Base-by-base conservation (phyloP, 1,140 invertebrate species). In the Matsumurasca onukii region DNA sequence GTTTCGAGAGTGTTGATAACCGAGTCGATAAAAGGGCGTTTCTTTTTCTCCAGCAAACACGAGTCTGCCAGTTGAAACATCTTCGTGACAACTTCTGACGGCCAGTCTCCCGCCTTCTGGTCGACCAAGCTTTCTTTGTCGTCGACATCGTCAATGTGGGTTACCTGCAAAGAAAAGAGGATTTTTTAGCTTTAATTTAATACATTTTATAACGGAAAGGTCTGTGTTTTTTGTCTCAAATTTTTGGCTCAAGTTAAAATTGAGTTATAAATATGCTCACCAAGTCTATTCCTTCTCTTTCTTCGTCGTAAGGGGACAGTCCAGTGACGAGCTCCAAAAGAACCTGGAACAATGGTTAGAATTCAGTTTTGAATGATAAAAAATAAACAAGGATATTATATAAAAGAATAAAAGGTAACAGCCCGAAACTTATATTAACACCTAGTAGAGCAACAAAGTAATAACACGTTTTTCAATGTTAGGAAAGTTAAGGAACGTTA, bases 321-420 rank as follows among this genome's bases (percentile, higher is more conserved):
- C 88, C 87, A 30, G 89, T 90, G 20, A 91, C 73, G 31, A 91
- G 69, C 79, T 91, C 89, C 31, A 91, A 77, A 13, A 91, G 71
- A n/a, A 84, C 77, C 80, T 82, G 69, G 12, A 73, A 31, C 68
- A 67, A 70, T 39, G 34, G 34, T 39, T 17, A 70, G 69, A 70
- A 62, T 39, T 59, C 25, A 67, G 30, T 12, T n/a, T n/a, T n/a
- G n/a, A n/a, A n/a, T n/a, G n/a, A n/a, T n/a, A n/a, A n/a, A n/a
- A n/a, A n/a, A n/a, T n/a, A n/a, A n/a, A n/a, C n/a, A n/a, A n/a
- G n/a, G n/a, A n/a, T n/a, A n/a, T n/a, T n/a, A n/a, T n/a, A n/a
- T n/a, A n/a, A n/a, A n/a, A n/a, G n/a, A n/a, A n/a, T n/a, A n/a
- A n/a, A n/a, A n/a, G n/a, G n/a, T n/a, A n/a, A n/a, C n/a, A n/a